A percentile compares a stretch with the other conserved stretches of the same genome.
phyloP scores from a whole-genome alignment of 2,113 vertebrate genomes.

The Callaeas wilsoni region DNA sequence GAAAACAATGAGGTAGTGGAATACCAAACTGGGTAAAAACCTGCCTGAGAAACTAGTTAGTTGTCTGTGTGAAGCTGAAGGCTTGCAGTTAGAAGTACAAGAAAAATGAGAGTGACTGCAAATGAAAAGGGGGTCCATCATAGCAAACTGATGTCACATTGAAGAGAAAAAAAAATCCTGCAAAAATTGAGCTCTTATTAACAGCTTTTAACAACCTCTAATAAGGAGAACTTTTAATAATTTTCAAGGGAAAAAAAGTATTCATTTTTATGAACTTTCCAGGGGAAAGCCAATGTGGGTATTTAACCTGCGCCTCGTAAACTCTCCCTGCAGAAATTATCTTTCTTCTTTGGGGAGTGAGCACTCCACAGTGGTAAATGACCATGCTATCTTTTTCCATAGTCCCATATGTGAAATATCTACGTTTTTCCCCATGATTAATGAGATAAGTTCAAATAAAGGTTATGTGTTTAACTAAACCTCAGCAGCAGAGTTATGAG shows the following conservation, averaged over 20 bases:
- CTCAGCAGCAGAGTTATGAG: constrained; percentile 33
- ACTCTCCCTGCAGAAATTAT: background rate
- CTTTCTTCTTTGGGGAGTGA: background rate
- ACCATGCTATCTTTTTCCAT: background rate
- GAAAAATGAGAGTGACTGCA: background rate
- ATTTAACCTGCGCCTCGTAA: background rate
- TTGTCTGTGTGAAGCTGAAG: background rate
- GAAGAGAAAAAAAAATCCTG: background rate
- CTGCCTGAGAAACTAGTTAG: background rate
- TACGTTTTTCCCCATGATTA: constrained; percentile 23
- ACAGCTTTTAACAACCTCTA: background rate
- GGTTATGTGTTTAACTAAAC: constrained; percentile 55
- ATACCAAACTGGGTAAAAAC: background rate
- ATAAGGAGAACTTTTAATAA: background rate
- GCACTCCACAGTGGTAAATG: background rate
- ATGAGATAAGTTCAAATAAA: constrained; percentile 65
- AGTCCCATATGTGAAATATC: constrained; percentile 10
- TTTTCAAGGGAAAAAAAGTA: background rate
- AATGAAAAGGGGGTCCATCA: background rate
- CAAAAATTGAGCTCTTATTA: background rate
- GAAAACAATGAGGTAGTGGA: background rate
- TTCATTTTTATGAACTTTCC: background rate
- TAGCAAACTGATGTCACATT: background rate
- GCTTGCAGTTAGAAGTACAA: background rate
- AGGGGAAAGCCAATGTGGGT: background rate